These are phyloP conservation scores for Drosophila ananassae DNA, from an alignment of 1,140 invertebrate species.

Conservation along the genomic window DNA sequence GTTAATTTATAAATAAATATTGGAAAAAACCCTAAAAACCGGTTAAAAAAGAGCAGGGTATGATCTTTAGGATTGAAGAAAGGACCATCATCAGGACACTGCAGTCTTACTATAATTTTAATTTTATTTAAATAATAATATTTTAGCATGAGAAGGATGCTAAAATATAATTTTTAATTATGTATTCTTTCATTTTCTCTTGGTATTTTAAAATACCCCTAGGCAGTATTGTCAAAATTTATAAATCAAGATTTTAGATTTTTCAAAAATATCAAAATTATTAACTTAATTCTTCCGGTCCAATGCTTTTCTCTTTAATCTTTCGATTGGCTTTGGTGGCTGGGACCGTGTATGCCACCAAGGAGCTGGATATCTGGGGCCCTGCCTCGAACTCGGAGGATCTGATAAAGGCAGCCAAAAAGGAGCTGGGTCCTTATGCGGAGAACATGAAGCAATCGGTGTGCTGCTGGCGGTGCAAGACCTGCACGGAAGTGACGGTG, in stretches of 20 bases:
- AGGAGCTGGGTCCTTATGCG: conserved; percentile 13
- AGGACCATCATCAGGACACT: conserved; percentile 23
- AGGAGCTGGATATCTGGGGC: conserved; percentile 30
- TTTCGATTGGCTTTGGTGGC: conserved; percentile 34
- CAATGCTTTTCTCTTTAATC: conserved; percentile 23
- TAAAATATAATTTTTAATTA: too few species aligned
- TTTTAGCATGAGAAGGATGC: too few species aligned
- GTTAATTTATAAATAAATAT: too few species aligned
- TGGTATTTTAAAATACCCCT: too few species aligned
- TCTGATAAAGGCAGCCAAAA: conserved; percentile 9
- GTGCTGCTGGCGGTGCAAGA: conserved; percentile 20
- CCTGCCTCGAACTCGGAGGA: conserved; percentile 1
- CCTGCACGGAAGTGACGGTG: background rate
- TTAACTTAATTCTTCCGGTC: background rate
- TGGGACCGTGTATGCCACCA: conserved; percentile 19
- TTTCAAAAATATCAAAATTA: conserved; percentile 3
- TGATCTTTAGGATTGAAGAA: background rate
- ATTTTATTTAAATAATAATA: too few species aligned
- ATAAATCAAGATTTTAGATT: background rate
- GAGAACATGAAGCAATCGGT: conserved; percentile 12
- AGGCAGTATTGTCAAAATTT: conserved; percentile 11
- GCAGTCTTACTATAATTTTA: too few species aligned
- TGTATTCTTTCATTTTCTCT: too few species aligned
- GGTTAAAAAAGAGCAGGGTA: too few species aligned
- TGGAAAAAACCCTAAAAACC: too few species aligned